Evolutionary conservation across 2,113 vertebrate genomes (phyloP), one percentile per base, ranked within the genome.

Genomic region (Oryzias javanicus): DNA sequence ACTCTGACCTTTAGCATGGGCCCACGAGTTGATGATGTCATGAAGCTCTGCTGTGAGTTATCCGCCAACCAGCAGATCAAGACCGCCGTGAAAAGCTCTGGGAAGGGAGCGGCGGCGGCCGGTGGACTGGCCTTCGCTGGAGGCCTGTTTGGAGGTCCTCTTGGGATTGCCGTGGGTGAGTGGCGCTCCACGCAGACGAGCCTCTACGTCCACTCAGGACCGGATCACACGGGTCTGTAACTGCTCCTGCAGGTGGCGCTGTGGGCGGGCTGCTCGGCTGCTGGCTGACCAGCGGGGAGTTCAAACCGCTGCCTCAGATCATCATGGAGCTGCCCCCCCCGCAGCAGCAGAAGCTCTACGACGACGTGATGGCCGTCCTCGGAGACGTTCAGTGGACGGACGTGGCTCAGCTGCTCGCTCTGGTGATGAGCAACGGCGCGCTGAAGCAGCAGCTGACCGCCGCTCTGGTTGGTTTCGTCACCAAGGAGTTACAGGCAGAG

Each of bases 271-370:
- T 96, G 10, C n/a, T 98, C 41, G 95, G 94, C 29, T 93, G 93
- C 72, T 95, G 93, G 94, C 88, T 94, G 84, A 92, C 91, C 0
- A 89, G 84, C 22, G 95, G 92, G 58, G 88, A 95, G 18, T 97
- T 95, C 69, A 94, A 86, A 84, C 93, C 96, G 0, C 72, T 99
- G 12, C 93, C 95, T 60, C 93, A 96, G 86, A 93, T 99, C 83
- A 81, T 98, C 7, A 67, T 93, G 91, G 94, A 96, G 78, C 85
- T 98, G 70, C 89, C 91, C n/a, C 85, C 90, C 2, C 27, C 75
- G 0, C 92, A 96, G 83, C 91, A 91, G 76, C 76, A 91, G 85
- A 91, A 89, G 60, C 94, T 99, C 3, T 94, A 85, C 6, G 41
- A 72, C 0, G 81, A 92, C 20, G 67, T 90, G 1, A 0, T 60